Evolutionary conservation across 2,888 invertebrate genomes (phyloP), one percentile per base, ranked within the genome.

Genomic region (Sesia apiformis): DNA sequence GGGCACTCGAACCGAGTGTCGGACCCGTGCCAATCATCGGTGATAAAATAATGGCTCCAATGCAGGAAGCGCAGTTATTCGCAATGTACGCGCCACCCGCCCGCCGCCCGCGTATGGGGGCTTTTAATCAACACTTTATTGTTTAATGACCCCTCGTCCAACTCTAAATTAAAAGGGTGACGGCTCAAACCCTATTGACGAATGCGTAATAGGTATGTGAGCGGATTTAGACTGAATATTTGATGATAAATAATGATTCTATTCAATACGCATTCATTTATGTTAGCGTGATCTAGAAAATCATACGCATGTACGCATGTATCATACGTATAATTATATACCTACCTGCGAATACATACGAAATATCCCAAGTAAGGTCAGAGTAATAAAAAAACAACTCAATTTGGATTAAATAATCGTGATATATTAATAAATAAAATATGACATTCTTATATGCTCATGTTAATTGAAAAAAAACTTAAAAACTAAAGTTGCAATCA

Each of bases 101-200:
- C 64, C 64, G 64, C 65, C 70, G 74, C 78, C 76, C 78, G 81
- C 80, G 81, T 86, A 89, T 89, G 83, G 85, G 89, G 89, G 89
- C 89, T 88, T 88, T 89, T 89, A 88, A 89, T 89, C 89, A 88
- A 88, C 89, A 88, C 89, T 88, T 87, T 88, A 88, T 89, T 89
- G 89, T 89, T 89, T 89, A 89, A 89, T 89, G 88, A 87, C 86
- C 89, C 86, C 80, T 87, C 85, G 84, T 76, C 79, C 79, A 74
- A 80, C 69, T 82, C 81, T 87, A 88, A 88, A 88, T 89, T 88
- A 88, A 88, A 88, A 89, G 89, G 89, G 89, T 87, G 89, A 87
- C 84, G 84, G 84, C 70, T 82, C 81, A 84, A 78, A 78, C 84
- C 84, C 88, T 85, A 88, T 88, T 82, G 87, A 87, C 79, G 84